Conservation (phyloP, 2,888 invertebrate genomes). For the Conus canariensis region DNA sequence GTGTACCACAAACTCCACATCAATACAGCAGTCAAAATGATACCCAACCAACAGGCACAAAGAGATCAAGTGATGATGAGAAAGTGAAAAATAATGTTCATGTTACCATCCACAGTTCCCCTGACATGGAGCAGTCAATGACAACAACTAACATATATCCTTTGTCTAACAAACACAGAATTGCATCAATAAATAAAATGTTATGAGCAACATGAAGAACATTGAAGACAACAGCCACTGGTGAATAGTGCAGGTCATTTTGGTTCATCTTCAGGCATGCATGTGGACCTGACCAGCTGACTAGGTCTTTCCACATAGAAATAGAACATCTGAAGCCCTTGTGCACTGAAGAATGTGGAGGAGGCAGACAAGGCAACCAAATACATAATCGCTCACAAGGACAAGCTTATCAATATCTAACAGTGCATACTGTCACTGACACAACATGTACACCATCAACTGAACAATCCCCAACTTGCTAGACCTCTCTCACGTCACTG, state of each 20-base stretch:
- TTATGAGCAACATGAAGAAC: constrained; percentile 13
- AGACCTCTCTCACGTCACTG: not conserved
- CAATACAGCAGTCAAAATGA: constrained; percentile 3
- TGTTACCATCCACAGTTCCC: not conserved
- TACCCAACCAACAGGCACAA: constrained; percentile 23
- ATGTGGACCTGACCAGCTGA: constrained; percentile 11
- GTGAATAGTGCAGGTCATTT: constrained; percentile 22
- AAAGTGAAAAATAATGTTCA: not conserved
- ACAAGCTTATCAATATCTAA: not conserved
- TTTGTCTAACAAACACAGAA: not conserved
- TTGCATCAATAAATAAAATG: constrained; percentile 23
- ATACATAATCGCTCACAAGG: not conserved
- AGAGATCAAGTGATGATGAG: constrained; percentile 21
- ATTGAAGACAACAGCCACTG: not conserved
- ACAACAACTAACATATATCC: not conserved
- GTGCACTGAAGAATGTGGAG: constrained; percentile 31
- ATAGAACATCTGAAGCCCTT: not conserved
- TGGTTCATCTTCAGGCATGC: constrained; percentile 20
- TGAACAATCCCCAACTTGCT: not conserved
- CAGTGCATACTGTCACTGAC: not conserved
- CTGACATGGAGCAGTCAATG: constrained; percentile 7
- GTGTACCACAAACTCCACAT: not conserved
- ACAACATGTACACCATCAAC: not conserved
- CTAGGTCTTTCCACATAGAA: constrained; percentile 29
- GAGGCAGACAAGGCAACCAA: constrained; percentile 38